phyloP scores from a whole-genome alignment of 2,797 vertebrate species.

The Enteromius anoplus region DNA sequence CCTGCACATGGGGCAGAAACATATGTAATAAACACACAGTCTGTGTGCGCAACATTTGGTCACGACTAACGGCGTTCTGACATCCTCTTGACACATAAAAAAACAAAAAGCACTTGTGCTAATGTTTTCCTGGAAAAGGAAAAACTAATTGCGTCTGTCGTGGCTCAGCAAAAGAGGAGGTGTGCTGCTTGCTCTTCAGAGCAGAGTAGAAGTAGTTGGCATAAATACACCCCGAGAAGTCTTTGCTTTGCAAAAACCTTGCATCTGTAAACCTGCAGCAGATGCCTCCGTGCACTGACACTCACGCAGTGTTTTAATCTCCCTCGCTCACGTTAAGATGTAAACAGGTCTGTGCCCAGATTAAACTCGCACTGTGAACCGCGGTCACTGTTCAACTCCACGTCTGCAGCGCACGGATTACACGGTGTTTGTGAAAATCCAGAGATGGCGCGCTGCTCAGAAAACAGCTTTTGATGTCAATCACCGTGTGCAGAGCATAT shows the following conservation, averaged over 20 bases:
- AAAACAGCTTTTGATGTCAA: slow-evolving; percentile 18
- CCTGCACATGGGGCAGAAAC: neutral
- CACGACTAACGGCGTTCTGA: neutral
- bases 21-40: neutral
- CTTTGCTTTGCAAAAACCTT: neutral
- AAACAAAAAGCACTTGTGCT: neutral
- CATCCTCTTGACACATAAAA: neutral
- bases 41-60: neutral
- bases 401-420: neutral
- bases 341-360: slow-evolving; percentile 30
- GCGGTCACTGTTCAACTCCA: neutral
- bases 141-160: neutral
- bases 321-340: neutral
- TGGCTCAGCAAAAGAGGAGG: neutral
- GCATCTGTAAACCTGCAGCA: neutral
- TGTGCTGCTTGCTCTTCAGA: neutral
- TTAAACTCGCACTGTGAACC: neutral
- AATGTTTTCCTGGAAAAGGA: neutral
- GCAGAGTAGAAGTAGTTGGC: neutral
- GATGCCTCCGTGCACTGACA: slow-evolving; percentile 44
- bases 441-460: neutral
- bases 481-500: neutral
- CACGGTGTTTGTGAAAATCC: neutral
- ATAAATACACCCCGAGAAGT: neutral
- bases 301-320: slow-evolving; percentile 13